Evolutionary conservation across 2,797 vertebrate species (phyloP), one percentile per base, ranked within the genome.

Genomic region (Acipenser oxyrinchus): DNA sequence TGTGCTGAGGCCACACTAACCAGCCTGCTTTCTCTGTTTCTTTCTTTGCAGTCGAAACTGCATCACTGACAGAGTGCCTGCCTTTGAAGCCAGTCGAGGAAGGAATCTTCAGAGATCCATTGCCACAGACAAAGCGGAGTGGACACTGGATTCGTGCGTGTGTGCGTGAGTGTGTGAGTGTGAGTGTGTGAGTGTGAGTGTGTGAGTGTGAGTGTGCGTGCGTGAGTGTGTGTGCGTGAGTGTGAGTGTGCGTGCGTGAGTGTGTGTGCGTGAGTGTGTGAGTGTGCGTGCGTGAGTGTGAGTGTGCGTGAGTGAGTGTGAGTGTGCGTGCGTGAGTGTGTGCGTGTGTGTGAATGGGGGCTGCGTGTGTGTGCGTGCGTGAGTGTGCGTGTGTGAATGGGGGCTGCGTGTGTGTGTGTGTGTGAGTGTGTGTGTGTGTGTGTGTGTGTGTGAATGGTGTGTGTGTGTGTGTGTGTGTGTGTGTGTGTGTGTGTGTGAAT

Each of bases 31-130:
- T 64, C 8, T 69, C 73, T 71, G 78, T 75, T 85, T 78, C 72
- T 87, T 72, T 83, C 75, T 82, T 77, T 66, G 67, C 92, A 97
- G 94, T 93, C 94, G 91, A 97, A 96, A 93, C 87, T 95, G 86
- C 94, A 95, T 91, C 94, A 94, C 91, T 88, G 74, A 91, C 71
- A 37, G 85, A 90, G 91, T 91, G 86, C 88, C 87, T 91, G 89
- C 84, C 81, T 85, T 86, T 85, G 76, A 82, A 84, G 81, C 83
- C 86, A 86, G 82, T 73, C 77, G 82, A 77, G 82, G 81, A 82
- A 79, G 76, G 84, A 83, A 79, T 76, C 70, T 75, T 55, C 73
- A 58, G 12, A 5, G 55, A n/a, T 13, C 55, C 13, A 51, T 2
- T 68, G 69, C 52, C 74, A 55, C 62, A 70, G 77, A 82, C 79